Evolutionary conservation across 92 coral and sea anemone species (phyloP).

Genomic region (Siderastrea radians): DNA sequence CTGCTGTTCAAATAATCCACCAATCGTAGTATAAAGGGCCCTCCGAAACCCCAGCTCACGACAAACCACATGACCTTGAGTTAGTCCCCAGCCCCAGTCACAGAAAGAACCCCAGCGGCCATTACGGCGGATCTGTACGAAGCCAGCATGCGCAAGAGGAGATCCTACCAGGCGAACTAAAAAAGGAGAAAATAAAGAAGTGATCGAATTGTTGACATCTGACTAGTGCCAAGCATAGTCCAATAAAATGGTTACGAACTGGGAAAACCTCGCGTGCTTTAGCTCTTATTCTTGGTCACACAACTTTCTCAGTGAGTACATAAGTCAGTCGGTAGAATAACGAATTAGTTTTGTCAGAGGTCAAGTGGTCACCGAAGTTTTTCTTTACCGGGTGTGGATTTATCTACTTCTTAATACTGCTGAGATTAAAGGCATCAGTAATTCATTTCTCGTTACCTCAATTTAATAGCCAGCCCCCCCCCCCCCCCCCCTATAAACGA

Average conservation of each 20-base stretch:
- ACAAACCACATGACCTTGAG: constrained; percentile 51
- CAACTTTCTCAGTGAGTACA: no score
- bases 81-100: constrained; percentile 50
- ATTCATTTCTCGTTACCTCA: no score
- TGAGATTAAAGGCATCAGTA: no score
- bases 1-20: constrained; percentile 32
- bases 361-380: no score
- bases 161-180: constrained; percentile 48
- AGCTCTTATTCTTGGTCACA: no score
- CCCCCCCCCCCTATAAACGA: no score
- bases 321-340: no score
- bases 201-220: not conserved
- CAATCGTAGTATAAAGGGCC: constrained; percentile 32
- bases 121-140: constrained; percentile 35
- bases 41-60: constrained; percentile 41
- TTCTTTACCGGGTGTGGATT: no score
- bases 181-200: not conserved
- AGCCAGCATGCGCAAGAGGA: constrained; percentile 35
- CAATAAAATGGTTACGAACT: not conserved
- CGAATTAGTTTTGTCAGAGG: no score
- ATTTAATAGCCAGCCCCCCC: no score
- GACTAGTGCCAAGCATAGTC: not conserved
- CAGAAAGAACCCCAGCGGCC: constrained; percentile 56
- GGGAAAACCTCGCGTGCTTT: no score
- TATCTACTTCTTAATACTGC: no score